Base-by-base conservation (phyloP, 2,113 vertebrate species). In the Mesembrinibis cayennensis region DNA sequence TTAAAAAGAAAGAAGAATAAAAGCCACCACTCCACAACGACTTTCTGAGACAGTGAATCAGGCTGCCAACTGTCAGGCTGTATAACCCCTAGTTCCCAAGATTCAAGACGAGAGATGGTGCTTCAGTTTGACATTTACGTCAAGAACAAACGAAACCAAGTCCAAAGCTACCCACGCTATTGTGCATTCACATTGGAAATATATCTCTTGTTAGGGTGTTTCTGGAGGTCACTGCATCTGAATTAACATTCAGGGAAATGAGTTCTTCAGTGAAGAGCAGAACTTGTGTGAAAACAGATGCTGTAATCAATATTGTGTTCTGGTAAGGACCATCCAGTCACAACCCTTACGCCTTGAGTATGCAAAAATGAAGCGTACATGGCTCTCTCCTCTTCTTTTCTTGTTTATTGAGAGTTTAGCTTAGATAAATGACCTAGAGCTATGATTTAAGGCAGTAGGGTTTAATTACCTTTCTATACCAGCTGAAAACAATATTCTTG, bases 121-220 rank as follows among this genome's bases (percentile, higher is more conserved):
- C 30, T 91, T 92, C 77, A 84, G 34, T 82, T 87, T 95, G 93
- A 85, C 77, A 72, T 80, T 84, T 91, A 45, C 72, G 81, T 85
- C 81, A 93, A 85, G 56, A 89, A 40, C 27, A 55, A 76, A 76
- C 1, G 30, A 95, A 92, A 58, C 38, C 40, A 89, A 91, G 74
- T 77, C 93, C 18, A 13, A 73, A 93, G 22, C 21, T 76, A 59
- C 30, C 23, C 58, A 55, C 6, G 1, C 1, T 34, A 42, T 42
- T 87, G 32, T 85, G 18, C n/a, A 45, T 38, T 92, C 20, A 6
- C 7, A 1, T 47, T 87, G 52, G 89, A 97, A 92, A 87, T 78
- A 16, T 2, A 59, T 61, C 32, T 86, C 55, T 66, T 63, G 29
- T 53, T 92, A 58, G 4, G 4, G 21, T 84, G 44, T 74, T 94